Percentiles rank a stretch among this genome's conserved stretches.
These are phyloP conservation scores for Branchipolynoe longqiensis DNA, from an alignment of 2,888 invertebrate genomes.

Conservation along the genomic window DNA sequence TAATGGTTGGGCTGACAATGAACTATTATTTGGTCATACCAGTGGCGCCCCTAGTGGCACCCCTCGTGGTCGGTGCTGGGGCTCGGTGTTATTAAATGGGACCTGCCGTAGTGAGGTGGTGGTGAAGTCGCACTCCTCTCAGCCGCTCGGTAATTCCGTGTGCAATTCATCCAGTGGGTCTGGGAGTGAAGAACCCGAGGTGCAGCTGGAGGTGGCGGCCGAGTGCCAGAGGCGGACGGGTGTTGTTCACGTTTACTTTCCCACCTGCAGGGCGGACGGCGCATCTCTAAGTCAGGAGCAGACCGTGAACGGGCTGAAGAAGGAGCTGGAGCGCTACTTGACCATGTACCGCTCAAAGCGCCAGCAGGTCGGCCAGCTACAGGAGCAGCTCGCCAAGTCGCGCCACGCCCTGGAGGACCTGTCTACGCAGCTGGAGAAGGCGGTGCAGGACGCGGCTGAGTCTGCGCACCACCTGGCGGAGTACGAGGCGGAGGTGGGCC, in stretches of 20 bases:
- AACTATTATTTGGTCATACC: no score
- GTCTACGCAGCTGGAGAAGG: conserved; percentile 21
- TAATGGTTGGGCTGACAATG: no score
- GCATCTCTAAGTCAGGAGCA: conserved; percentile 39
- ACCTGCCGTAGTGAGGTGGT: no score
- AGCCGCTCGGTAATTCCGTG: no score
- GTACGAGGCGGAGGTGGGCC: conserved; percentile 41
- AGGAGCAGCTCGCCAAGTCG: conserved; percentile 68
- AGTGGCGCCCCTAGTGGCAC: no score
- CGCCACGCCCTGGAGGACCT: conserved; percentile 27
- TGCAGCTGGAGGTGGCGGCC: conserved; percentile 22
- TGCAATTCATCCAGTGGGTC: no score
- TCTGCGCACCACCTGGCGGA: background rate
- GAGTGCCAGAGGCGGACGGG: conserved; percentile 16
- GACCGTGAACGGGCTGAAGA: conserved; percentile 68
- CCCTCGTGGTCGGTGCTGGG: no score
- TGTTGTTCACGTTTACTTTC: background rate
- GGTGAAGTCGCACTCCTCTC: no score
- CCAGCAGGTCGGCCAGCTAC: conserved; percentile 71
- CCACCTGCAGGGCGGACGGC: conserved; percentile 10
- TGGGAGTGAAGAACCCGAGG: conserved; percentile 21
- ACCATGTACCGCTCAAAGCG: conserved; percentile 77
- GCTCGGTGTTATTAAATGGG: no score
- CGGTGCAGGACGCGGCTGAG: conserved; percentile 26
- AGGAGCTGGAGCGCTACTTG: conserved; percentile 78